Evolutionary conservation across 1,140 invertebrate genomes (phyloP), one percentile per base, ranked within the genome.

Genomic region (Zaprionus ghesquierei): DNA sequence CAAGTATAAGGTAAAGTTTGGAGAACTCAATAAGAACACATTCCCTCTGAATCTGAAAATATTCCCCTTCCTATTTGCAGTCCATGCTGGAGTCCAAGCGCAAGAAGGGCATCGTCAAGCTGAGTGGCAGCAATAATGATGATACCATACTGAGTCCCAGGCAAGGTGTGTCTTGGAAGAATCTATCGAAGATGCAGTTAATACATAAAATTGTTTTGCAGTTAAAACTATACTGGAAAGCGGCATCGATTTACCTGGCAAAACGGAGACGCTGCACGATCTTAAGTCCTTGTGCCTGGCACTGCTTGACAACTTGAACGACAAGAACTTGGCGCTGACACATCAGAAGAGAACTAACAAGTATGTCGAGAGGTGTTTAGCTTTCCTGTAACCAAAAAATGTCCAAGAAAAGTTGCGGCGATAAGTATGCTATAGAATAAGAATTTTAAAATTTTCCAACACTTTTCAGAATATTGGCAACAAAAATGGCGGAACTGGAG

Each of bases 261-360:
- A 94, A 74, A 94, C 95, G n/a, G 94, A 95, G 66, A 95, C 95
- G 3, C 92, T 96, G 64, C 93, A 94, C 13, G 96, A 97, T 91
- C 92, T 97, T 8, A 95, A 96, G 76, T 95, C 94, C 4, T 89
- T 97, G 13, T 96, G 96, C 74, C 92, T 95, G 46, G 96, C 96
- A 13, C 92, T 97, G 10, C 93, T 97, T 62, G 97, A 98, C 91
- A 94, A 96, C 31, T 92, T 97, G 12, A 96, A 96, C 92, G 97
- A 97, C 89, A 97, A 97, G 93, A 96, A 95, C 41, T 92, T 97
- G 29, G 96, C 96, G 10, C 89, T 97, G 3, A 94, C 94, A 49
- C 96, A 97, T 92, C 96, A 97, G 81, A 95, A 95, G 75, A 97
- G 97, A 93, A 95, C 96, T 1, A 97, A 96, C 90, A 96, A 95